Evolutionary conservation across 1,140 invertebrate genomes (phyloP).

Genomic region (Apolygus lucorum): DNA sequence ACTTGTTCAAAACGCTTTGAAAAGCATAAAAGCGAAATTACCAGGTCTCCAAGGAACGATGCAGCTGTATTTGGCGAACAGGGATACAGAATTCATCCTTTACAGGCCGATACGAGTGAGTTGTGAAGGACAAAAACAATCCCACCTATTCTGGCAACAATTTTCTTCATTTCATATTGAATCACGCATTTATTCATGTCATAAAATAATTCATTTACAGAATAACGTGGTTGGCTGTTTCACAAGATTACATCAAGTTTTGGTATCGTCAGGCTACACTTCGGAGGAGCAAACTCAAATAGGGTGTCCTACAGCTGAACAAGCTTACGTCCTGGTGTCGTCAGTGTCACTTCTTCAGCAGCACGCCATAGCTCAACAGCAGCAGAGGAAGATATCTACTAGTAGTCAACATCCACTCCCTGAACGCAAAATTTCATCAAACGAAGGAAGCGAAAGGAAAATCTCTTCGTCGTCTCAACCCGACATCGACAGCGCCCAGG

Average conservation of each 20-base stretch:
- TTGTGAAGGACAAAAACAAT: no score
- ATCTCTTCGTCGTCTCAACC: background rate
- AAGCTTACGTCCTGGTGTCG: constrained; percentile 79
- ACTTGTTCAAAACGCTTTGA: constrained; percentile 51
- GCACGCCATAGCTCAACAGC: background rate
- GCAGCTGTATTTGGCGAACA: constrained; percentile 91
- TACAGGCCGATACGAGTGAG: constrained; percentile 82
- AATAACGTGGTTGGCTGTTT: constrained; percentile 82
- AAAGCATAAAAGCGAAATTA: constrained; percentile 68
- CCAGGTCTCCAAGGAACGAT: constrained; percentile 75
- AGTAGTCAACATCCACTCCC: background rate
- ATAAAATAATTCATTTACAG: constrained; percentile 40
- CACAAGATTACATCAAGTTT: constrained; percentile 67
- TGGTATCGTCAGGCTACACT: constrained; percentile 61
- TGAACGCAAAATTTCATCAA: background rate
- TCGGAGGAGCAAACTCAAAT: constrained; percentile 74
- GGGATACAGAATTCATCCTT: constrained; percentile 91
- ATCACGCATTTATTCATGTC: background rate
- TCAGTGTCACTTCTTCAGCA: constrained; percentile 50
- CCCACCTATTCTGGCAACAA: no score
- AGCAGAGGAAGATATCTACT: constrained; percentile 9
- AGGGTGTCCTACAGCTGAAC: constrained; percentile 80
- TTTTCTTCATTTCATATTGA: no score
- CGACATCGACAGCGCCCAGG: background rate
- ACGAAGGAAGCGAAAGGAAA: background rate